These are phyloP conservation scores for Drosophila eugracilis DNA, from an alignment of 1,140 invertebrate species.

Conservation along the genomic window DNA sequence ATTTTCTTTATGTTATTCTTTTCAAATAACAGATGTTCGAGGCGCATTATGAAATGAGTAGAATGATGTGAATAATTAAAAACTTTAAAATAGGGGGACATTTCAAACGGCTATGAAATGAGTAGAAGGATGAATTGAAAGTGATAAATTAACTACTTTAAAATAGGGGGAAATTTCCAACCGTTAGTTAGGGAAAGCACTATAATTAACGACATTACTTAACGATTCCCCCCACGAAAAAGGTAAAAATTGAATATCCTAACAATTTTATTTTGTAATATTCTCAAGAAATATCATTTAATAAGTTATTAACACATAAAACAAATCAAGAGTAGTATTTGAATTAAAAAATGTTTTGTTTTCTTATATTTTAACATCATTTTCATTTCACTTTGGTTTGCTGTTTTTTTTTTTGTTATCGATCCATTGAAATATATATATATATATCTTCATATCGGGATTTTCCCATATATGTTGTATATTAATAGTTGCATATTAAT, in stretches of 20 bases:
- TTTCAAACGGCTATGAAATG: too few relatives aligned
- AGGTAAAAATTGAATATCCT: slow-evolving; percentile 65
- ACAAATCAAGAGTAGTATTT: slow-evolving; percentile 82
- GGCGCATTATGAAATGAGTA: too few relatives aligned
- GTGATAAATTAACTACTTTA: too few relatives aligned
- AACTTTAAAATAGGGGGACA: too few relatives aligned
- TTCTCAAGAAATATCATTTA: slow-evolving; percentile 82
- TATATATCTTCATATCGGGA: slow-evolving; percentile 28
- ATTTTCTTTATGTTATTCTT: too few relatives aligned
- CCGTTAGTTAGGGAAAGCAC: too few relatives aligned
- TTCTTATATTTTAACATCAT: slow-evolving; percentile 70
- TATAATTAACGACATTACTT: too few relatives aligned
- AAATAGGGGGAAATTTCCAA: too few relatives aligned
- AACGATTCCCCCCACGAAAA: slow-evolving; percentile 1
- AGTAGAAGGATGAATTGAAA: too few relatives aligned
- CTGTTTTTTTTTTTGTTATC: slow-evolving; percentile 59
- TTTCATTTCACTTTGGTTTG: slow-evolving; percentile 60
- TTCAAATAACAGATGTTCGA: too few relatives aligned
- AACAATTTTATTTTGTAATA: slow-evolving; percentile 78
- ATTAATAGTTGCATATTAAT: slow-evolving; percentile 66
- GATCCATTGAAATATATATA: slow-evolving; percentile 82
- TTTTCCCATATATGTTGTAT: slow-evolving; percentile 44
- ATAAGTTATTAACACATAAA: slow-evolving; percentile 83
- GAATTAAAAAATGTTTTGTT: slow-evolving; percentile 78
- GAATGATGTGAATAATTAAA: too few relatives aligned